Percentiles rank a stretch among this genome's conserved stretches.
These are phyloP conservation scores for Orthosia gothica DNA, from an alignment of 2,888 invertebrate species.

Conservation along the genomic window DNA sequence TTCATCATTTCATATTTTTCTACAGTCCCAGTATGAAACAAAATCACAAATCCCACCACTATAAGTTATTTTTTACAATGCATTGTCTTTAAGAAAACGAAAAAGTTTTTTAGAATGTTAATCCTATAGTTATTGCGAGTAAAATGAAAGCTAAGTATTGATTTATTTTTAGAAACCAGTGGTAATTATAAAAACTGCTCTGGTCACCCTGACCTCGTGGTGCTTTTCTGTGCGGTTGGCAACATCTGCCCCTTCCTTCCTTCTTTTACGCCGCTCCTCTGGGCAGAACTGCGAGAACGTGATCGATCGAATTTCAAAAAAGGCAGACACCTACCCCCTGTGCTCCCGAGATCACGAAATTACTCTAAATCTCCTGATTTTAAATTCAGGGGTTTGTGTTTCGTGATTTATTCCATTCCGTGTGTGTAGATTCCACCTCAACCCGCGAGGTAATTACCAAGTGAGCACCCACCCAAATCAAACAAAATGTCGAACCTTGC, in stretches of 20 bases:
- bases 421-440: conserved; percentile 85
- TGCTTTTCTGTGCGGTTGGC: conserved; percentile 86
- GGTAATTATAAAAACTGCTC: conserved; percentile 59
- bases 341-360: conserved; percentile 91
- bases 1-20: not conserved
- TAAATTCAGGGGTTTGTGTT: conserved; percentile 89
- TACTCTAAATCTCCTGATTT: conserved; percentile 89
- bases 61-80: not conserved
- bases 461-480: conserved; percentile 82
- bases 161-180: conserved; percentile 59
- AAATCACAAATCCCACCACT: not conserved
- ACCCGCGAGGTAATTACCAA: conserved; percentile 82
- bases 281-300: conserved; percentile 90
- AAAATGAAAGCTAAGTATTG: not conserved
- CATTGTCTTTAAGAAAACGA: not conserved
- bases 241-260: conserved; percentile 89
- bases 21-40: too few species aligned
- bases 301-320: conserved; percentile 92
- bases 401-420: conserved; percentile 89
- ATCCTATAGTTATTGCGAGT: not conserved
- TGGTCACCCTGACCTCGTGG: conserved; percentile 89
- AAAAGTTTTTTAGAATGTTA: conserved; percentile 3
- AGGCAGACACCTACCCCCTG: conserved; percentile 90
- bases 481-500: conserved; percentile 90
- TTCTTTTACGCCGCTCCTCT: conserved; percentile 90